phyloP scores from a whole-genome alignment of 2,888 invertebrate genomes.

The Pycnomerus fuliginosus region DNA sequence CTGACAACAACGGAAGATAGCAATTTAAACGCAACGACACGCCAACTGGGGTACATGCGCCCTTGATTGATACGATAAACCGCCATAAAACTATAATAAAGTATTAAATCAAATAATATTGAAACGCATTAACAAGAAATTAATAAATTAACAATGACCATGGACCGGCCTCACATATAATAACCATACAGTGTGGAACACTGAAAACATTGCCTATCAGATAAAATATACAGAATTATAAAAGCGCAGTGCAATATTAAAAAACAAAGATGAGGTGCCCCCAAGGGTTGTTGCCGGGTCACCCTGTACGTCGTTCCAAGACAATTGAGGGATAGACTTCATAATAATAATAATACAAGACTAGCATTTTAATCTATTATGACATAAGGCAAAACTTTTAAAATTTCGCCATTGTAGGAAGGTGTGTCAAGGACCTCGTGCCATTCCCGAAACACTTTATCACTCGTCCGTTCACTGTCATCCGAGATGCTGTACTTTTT shows the following conservation, averaged over 20 bases:
- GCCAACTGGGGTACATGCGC: too few relatives aligned
- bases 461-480: slow-evolving; percentile 30
- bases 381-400: slow-evolving; percentile 95
- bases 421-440: slow-evolving; percentile 78
- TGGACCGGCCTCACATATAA: slow-evolving; percentile 16
- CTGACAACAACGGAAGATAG: slow-evolving; percentile 26
- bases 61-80: slow-evolving; percentile 14
- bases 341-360: slow-evolving; percentile 14
- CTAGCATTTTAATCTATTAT: slow-evolving; percentile 74
- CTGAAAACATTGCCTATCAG: slow-evolving; percentile 22
- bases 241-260: slow-evolving; percentile 20
- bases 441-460: slow-evolving; percentile 81
- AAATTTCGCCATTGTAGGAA: slow-evolving; percentile 73
- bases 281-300: slow-evolving; percentile 12
- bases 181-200: slow-evolving; percentile 17
- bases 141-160: slow-evolving; percentile 28
- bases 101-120: slow-evolving; percentile 18
- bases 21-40: slow-evolving; percentile 8
- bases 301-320: too few relatives aligned
- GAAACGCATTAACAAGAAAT: slow-evolving; percentile 33
- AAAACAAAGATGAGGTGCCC: too few relatives aligned
- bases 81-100: slow-evolving; percentile 13
- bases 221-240: slow-evolving; percentile 36
- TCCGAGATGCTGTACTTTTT: slow-evolving; percentile 50
- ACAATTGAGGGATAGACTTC: too few relatives aligned